phyloP scores from a whole-genome alignment of 1,140 invertebrate species.

The Phymorhynchus buccinoides region DNA sequence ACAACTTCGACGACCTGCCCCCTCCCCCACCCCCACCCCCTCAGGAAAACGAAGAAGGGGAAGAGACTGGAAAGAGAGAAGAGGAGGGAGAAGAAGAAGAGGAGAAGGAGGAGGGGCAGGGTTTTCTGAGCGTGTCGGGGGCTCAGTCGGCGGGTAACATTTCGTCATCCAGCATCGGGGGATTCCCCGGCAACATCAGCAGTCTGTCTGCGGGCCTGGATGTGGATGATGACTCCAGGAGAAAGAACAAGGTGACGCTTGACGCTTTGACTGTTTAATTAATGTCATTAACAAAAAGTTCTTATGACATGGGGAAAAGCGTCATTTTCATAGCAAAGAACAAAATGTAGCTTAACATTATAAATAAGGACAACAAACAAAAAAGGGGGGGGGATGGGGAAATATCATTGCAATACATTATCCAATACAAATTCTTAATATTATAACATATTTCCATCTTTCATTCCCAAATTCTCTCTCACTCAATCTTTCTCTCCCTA shows the following conservation, averaged over 20 bases:
- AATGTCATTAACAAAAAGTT: no score
- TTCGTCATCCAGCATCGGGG: conserved; percentile 19
- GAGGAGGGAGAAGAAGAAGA: conserved; percentile 33
- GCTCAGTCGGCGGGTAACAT: background rate
- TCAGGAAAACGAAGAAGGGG: conserved; percentile 52
- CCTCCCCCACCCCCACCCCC: conserved; percentile 52
- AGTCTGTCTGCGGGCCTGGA: conserved; percentile 56
- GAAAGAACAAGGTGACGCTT: conserved; percentile 57
- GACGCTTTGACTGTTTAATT: no score
- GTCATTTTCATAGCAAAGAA: no score
- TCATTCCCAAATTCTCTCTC: no score
- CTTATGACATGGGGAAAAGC: no score
- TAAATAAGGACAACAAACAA: no score
- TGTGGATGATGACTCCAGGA: conserved; percentile 57
- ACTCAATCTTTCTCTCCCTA: no score
- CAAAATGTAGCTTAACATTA: no score
- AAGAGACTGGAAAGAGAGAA: conserved; percentile 6
- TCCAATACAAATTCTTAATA: no score
- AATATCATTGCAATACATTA: no score
- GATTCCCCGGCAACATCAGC: conserved; percentile 57
- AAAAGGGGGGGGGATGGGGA: no score
- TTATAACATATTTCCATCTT: no score
- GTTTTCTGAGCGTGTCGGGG: conserved; percentile 23
- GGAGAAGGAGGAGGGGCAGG: conserved; percentile 17
- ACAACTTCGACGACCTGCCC: conserved; percentile 47